These are phyloP conservation scores for Mylabris sibirica DNA, from an alignment of 2,888 invertebrate genomes.

Conservation along the genomic window DNA sequence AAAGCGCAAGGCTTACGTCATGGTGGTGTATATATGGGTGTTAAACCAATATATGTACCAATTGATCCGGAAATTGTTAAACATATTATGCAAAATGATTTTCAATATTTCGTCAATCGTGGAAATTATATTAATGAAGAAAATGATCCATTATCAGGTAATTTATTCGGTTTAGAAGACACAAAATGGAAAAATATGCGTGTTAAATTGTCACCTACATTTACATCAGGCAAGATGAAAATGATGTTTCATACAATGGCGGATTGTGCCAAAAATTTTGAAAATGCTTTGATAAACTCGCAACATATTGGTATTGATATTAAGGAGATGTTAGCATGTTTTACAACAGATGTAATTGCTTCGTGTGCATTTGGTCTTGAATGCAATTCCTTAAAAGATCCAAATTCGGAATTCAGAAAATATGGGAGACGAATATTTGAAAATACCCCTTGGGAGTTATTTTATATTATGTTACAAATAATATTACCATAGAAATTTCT, in stretches of 20 bases:
- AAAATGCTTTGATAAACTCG: constrained; percentile 60
- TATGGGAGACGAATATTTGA: constrained; percentile 45
- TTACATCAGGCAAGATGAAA: constrained; percentile 72
- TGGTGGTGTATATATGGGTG: constrained; percentile 54
- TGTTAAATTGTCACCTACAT: constrained; percentile 69
- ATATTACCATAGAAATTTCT: constrained; percentile 37
- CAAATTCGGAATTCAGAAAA: constrained; percentile 61
- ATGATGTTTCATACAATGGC: constrained; percentile 69
- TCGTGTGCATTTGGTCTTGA: constrained; percentile 69
- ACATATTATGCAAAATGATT: constrained; percentile 66
- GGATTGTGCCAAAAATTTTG: constrained; percentile 64
- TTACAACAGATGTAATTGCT: constrained; percentile 68
- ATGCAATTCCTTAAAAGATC: constrained; percentile 65
- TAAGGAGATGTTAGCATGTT: constrained; percentile 64
- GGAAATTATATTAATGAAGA: constrained; percentile 67
- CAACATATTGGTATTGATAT: constrained; percentile 49
- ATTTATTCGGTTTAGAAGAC: constrained; percentile 66
- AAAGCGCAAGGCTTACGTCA: constrained; percentile 3
- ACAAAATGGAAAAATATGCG: constrained; percentile 69
- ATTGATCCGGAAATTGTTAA: constrained; percentile 42
- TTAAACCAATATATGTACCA: constrained; percentile 41
- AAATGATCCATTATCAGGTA: constrained; percentile 66
- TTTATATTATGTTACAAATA: constrained; percentile 22
- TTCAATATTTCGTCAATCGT: constrained; percentile 68
- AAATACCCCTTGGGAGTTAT: constrained; percentile 27